A percentile compares a stretch with the other conserved stretches of the same genome.
Conservation (phyloP, 2,797 vertebrate genomes). For the Gymnothorax javanicus region DNA sequence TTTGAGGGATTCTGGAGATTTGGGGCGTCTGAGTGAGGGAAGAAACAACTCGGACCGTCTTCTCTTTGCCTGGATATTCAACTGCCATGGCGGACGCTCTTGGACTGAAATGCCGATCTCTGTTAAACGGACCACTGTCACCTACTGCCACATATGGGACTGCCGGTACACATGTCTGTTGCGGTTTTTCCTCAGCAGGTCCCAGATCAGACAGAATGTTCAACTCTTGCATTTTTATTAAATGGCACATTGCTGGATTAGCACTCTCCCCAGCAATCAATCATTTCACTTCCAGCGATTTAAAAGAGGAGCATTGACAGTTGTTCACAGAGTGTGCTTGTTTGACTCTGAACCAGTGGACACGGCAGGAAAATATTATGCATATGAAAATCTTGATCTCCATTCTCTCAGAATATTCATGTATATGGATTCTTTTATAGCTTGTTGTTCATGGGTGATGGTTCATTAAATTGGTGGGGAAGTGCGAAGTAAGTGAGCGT, state of each 20-base stretch:
- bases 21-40: not conserved
- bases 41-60: too few relatives aligned
- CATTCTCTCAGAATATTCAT: not conserved
- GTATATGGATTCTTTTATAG: conserved; percentile 5
- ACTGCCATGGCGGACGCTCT: not conserved
- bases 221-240: not conserved
- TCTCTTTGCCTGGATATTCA: not conserved
- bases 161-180: not conserved
- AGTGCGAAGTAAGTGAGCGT: not conserved
- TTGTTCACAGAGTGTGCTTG: not conserved
- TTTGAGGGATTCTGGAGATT: not conserved
- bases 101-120: conserved; percentile 7
- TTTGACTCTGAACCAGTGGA: not conserved
- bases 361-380: not conserved
- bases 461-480: conserved; percentile 7
- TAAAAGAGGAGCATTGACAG: not conserved
- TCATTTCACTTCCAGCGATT: conserved; percentile 1
- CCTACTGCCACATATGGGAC: conserved; percentile 4
- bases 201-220: not conserved
- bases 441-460: not conserved
- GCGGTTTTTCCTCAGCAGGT: not conserved
- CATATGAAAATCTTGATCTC: not conserved
- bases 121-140: not conserved
- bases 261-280: not conserved
- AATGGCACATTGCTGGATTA: not conserved